Conservation (phyloP, 2,888 invertebrate species). For the Blomia tropicalis region DNA sequence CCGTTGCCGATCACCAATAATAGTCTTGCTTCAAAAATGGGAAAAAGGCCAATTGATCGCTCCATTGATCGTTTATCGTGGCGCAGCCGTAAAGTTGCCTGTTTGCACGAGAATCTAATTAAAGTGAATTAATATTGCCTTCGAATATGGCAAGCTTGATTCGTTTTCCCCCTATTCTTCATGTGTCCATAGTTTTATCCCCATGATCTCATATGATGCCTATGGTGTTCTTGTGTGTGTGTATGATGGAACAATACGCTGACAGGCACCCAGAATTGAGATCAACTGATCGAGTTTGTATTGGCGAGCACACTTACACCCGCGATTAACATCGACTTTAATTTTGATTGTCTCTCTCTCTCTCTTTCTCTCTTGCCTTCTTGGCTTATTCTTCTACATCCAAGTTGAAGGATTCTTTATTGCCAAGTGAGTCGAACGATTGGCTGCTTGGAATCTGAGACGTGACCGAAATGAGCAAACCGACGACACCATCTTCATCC, state of each 20-base stretch:
- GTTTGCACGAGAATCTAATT: background rate
- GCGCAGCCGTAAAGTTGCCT: too few relatives aligned
- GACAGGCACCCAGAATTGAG: too few relatives aligned
- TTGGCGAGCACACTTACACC: background rate
- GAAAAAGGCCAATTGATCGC: background rate
- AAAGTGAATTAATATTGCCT: background rate
- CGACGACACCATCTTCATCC: too few relatives aligned
- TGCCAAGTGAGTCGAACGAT: constrained; percentile 14
- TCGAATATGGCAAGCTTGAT: background rate
- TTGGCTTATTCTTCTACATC: too few relatives aligned
- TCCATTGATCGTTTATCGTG: background rate
- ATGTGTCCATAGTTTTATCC: too few relatives aligned
- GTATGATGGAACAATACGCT: too few relatives aligned
- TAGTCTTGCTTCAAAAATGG: background rate
- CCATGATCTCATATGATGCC: too few relatives aligned
- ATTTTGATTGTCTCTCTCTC: constrained; percentile 5
- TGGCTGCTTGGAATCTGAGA: constrained; percentile 7
- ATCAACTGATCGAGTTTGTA: too few relatives aligned
- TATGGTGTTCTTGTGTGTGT: too few relatives aligned
- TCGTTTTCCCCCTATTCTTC: too few relatives aligned
- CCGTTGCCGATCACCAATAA: background rate
- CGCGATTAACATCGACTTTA: background rate
- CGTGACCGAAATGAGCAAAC: constrained; percentile 3
- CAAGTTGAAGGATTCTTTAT: constrained; percentile 7
- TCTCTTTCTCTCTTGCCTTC: too few relatives aligned